A percentile compares a stretch with the other conserved stretches of the same genome.
These are phyloP conservation scores for Halcyon badia DNA, from an alignment of 2,797 vertebrate species.

Conservation along the genomic window DNA sequence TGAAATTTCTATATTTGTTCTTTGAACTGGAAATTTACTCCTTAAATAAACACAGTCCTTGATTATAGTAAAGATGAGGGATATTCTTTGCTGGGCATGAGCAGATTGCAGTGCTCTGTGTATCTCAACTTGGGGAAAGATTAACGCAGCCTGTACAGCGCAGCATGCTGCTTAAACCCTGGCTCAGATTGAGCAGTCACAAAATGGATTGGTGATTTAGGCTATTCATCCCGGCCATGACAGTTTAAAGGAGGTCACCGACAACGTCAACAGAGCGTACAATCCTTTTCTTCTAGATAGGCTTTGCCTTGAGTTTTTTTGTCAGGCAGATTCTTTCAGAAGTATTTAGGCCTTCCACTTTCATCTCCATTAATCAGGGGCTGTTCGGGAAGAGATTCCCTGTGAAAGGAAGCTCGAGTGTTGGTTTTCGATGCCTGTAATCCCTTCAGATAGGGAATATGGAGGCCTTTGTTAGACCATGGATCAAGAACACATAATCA, in stretches of 20 bases:
- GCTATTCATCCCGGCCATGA: conserved; percentile 48
- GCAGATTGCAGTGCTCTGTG: background rate
- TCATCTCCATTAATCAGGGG: background rate
- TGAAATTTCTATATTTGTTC: background rate
- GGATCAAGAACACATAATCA: background rate
- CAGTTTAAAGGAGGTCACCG: conserved; percentile 57
- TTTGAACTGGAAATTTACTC: background rate
- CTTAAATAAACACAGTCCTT: background rate
- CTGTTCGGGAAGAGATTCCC: background rate
- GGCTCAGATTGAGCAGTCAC: conserved; percentile 67
- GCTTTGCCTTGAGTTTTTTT: background rate
- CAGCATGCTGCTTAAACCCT: background rate
- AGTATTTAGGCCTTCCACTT: background rate
- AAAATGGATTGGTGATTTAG: conserved; percentile 62
- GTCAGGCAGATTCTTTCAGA: background rate
- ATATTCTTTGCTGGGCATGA: background rate
- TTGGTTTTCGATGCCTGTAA: background rate
- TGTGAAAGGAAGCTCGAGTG: background rate
- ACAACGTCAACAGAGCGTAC: background rate
- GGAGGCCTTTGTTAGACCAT: background rate
- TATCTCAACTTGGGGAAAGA: background rate
- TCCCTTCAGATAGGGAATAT: background rate
- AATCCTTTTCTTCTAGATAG: conserved; percentile 17
- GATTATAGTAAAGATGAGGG: background rate
- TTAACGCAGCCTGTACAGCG: background rate